Percentiles rank a stretch among this genome's conserved stretches.
Evolutionary conservation across 2,113 vertebrate genomes (phyloP).

Genomic region (Aptenodytes forsteri): DNA sequence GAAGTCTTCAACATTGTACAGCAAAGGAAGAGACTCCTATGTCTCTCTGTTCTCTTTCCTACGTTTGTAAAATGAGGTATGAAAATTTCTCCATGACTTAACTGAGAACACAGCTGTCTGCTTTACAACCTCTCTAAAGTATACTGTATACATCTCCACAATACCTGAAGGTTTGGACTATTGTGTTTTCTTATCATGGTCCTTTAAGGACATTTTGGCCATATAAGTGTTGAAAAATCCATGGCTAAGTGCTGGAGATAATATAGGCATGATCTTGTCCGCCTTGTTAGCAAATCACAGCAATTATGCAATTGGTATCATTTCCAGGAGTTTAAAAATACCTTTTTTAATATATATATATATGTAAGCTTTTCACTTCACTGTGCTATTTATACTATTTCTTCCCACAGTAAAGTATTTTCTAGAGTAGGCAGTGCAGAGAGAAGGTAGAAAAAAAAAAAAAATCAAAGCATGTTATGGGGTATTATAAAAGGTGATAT

Average conservation of each 20-base stretch:
- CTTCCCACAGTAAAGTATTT: neutral
- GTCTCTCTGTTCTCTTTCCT: neutral
- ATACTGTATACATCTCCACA: neutral
- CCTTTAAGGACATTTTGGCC: neutral
- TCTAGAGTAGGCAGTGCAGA: neutral
- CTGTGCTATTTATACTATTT: neutral
- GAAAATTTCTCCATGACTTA: neutral
- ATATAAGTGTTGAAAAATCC: neutral
- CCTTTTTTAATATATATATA: neutral
- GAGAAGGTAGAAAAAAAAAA: neutral
- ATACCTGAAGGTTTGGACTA: neutral
- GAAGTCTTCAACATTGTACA: neutral
- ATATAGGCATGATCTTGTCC: neutral
- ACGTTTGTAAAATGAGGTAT: neutral
- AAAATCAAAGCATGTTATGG: neutral
- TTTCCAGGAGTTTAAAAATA: neutral
- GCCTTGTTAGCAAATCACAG: neutral
- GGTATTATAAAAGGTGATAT: neutral
- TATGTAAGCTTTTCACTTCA: neutral
- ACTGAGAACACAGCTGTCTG: neutral
- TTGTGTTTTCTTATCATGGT: neutral
- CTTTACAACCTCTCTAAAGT: neutral
- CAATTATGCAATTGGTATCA: neutral
- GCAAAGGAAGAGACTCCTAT: neutral
- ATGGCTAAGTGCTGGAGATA: neutral